These are phyloP conservation scores for Candoia aspera DNA, from an alignment of 2,113 vertebrate genomes.

Conservation along the genomic window DNA sequence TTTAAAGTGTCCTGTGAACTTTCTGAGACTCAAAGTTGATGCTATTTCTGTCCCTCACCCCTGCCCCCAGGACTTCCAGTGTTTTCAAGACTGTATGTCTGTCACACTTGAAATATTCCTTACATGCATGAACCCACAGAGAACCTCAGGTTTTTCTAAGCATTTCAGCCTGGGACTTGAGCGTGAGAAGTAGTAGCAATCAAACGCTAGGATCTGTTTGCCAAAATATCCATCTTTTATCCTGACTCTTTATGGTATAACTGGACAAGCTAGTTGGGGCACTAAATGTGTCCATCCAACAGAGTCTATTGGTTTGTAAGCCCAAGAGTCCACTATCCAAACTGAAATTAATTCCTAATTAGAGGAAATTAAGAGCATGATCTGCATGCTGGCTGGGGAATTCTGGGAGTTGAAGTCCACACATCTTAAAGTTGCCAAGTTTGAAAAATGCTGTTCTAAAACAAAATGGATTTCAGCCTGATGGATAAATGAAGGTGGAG, in stretches of 20 bases:
- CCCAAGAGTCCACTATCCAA: neutral
- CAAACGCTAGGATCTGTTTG: neutral
- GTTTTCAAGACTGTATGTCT: neutral
- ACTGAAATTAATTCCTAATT: too few species aligned
- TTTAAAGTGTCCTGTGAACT: conserved; percentile 36
- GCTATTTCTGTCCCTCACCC: conserved; percentile 62
- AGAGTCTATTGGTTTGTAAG: neutral
- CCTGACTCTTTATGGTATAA: neutral
- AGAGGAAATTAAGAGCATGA: conserved; percentile 2
- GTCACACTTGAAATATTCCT: conserved; percentile 30
- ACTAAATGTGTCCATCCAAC: neutral
- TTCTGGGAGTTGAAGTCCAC: neutral
- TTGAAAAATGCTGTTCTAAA: too few species aligned
- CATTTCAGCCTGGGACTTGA: neutral
- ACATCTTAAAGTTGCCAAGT: neutral
- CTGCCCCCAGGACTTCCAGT: conserved; percentile 12
- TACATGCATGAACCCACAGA: neutral
- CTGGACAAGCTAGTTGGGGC: neutral
- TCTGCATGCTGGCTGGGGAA: too few species aligned
- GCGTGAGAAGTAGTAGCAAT: neutral
- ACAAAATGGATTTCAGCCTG: neutral
- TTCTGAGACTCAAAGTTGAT: conserved; percentile 42
- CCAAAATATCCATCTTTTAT: neutral
- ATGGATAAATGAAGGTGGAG: neutral
- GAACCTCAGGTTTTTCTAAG: neutral